phyloP scores from a whole-genome alignment of 2,113 vertebrate species.

The Pangasianodon hypophthalmus region DNA sequence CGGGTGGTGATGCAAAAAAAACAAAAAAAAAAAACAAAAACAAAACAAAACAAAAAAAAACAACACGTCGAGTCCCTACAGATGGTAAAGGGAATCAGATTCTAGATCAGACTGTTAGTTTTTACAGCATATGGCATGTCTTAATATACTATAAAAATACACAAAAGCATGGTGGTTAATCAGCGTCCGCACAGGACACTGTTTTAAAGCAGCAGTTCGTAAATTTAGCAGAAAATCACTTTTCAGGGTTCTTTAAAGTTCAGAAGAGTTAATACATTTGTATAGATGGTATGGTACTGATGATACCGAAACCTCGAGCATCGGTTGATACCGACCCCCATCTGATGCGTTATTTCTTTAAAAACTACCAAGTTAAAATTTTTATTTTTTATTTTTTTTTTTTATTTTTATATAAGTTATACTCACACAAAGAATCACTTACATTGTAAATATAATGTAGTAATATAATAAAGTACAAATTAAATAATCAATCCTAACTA shows the following conservation, averaged over 20 bases:
- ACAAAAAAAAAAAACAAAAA: too few relatives aligned
- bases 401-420: too few relatives aligned
- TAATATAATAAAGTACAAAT: neutral
- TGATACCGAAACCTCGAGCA: neutral
- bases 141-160: neutral
- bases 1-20: neutral
- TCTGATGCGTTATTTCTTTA: too few relatives aligned
- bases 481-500: neutral
- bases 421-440: too few relatives aligned
- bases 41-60: too few relatives aligned
- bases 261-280: too few relatives aligned
- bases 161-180: neutral
- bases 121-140: fast-evolving
- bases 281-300: too few relatives aligned
- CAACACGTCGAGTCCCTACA: too few relatives aligned
- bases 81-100: neutral
- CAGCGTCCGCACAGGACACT: too few relatives aligned
- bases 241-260: neutral
- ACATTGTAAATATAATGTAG: too few relatives aligned
- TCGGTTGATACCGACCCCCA: neutral
- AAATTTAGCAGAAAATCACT: neutral
- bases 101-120: neutral
- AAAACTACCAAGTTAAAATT: too few relatives aligned
- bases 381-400: too few relatives aligned
- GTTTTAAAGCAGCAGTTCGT: neutral